Evolutionary conservation across 2,888 invertebrate genomes (phyloP).

Genomic region (Stratiomys singularior): DNA sequence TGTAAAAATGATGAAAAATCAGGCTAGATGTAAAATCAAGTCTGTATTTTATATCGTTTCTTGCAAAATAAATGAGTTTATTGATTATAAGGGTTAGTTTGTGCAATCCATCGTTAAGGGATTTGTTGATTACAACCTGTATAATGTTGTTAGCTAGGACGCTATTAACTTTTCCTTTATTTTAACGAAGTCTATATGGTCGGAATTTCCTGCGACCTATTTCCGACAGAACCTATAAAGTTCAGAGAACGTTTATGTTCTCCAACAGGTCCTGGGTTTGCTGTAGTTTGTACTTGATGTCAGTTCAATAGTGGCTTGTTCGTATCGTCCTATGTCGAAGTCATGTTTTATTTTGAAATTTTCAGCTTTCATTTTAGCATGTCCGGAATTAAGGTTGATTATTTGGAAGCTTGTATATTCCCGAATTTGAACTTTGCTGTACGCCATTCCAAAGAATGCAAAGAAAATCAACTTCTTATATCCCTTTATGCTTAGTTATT

Average conservation of each 20-base stretch:
- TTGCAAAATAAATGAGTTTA: constrained; percentile 9
- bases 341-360: constrained; percentile 27
- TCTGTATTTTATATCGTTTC: neutral
- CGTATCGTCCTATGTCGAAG: constrained; percentile 21
- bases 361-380: constrained; percentile 7
- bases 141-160: neutral
- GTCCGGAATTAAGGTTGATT: neutral
- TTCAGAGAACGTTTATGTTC: constrained; percentile 35
- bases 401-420: constrained; percentile 9
- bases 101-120: neutral
- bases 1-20: no score
- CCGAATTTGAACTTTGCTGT: neutral
- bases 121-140: constrained; percentile 11
- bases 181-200: constrained; percentile 24
- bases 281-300: constrained; percentile 10
- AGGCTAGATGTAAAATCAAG: constrained; percentile 1
- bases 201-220: constrained; percentile 38
- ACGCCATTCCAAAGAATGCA: neutral
- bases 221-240: constrained; percentile 43
- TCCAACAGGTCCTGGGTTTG: constrained; percentile 28
- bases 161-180: constrained; percentile 10
- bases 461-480: constrained; percentile 39
- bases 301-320: constrained; percentile 21
- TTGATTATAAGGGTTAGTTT: constrained; percentile 5
- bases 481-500: constrained; percentile 46